Evolutionary conservation across 2,113 vertebrate genomes (phyloP).

Genomic region (Benitochromis conjunctus): DNA sequence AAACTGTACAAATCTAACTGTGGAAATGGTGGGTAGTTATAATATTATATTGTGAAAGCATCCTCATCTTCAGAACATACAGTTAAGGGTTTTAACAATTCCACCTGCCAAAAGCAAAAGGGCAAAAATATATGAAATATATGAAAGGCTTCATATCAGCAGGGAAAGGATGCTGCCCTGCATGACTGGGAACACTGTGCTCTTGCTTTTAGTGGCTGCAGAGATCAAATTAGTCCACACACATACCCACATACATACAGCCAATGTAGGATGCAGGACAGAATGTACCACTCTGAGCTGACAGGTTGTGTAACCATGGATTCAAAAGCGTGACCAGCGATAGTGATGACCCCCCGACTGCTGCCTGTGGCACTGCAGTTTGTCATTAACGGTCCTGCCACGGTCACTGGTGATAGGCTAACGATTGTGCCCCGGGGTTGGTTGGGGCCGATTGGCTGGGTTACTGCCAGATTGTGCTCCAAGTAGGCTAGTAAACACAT

Average conservation of each 20-base stretch:
- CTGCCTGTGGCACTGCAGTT: conserved; percentile 5
- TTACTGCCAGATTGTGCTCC: not conserved
- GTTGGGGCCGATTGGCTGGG: not conserved
- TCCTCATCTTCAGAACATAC: not conserved
- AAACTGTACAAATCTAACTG: not conserved
- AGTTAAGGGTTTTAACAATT: not conserved
- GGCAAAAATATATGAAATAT: not conserved
- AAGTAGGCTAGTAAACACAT: conserved; percentile 41
- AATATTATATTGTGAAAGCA: not conserved
- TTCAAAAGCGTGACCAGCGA: not conserved
- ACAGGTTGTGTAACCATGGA: conserved; percentile 41
- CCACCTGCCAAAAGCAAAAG: not conserved
- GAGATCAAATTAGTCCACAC: conserved; percentile 18
- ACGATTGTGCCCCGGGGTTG: conserved; percentile 35
- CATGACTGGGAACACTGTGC: not conserved
- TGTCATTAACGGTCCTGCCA: conserved; percentile 54
- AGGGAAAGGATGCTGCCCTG: not conserved
- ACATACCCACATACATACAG: not conserved
- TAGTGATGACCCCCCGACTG: not conserved
- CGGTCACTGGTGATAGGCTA: conserved; percentile 55
- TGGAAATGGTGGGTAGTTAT: not conserved
- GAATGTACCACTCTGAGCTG: conserved; percentile 1
- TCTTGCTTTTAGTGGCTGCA: not conserved
- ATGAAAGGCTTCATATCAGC: not conserved
- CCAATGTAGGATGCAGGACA: conserved; percentile 7